These are phyloP conservation scores for Lepetodrilus schrolli DNA, from an alignment of 2,888 invertebrate genomes.

Conservation along the genomic window DNA sequence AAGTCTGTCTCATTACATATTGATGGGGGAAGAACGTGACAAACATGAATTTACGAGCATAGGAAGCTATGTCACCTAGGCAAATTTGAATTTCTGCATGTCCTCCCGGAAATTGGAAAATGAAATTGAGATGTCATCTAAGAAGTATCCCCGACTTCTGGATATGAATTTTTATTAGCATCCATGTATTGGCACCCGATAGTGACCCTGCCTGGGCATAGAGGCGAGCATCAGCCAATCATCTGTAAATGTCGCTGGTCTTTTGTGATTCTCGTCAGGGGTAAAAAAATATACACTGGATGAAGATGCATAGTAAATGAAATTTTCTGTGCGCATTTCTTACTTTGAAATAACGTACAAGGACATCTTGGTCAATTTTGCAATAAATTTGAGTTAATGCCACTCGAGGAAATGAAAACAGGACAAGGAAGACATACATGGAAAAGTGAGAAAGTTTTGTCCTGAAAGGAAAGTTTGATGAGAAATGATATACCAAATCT, in stretches of 20 bases:
- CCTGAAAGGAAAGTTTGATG: no score
- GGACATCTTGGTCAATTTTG: not conserved
- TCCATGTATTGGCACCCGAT: not conserved
- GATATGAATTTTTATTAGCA: constrained; percentile 25
- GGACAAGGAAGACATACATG: not conserved
- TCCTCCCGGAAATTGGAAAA: constrained; percentile 24
- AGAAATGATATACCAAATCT: no score
- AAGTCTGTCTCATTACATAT: no score
- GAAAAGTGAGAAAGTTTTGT: not conserved
- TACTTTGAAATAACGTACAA: not conserved
- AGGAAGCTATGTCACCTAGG: not conserved
- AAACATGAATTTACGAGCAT: not conserved
- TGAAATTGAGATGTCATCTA: constrained; percentile 25
- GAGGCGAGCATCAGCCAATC: not conserved
- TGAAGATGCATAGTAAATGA: not conserved
- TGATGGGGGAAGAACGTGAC: not conserved
- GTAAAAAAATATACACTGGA: not conserved
- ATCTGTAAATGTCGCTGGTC: constrained; percentile 25
- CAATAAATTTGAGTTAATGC: constrained; percentile 3
- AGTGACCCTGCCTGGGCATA: not conserved
- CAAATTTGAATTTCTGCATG: constrained; percentile 2
- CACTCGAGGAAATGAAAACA: not conserved
- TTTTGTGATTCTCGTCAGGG: constrained; percentile 12
- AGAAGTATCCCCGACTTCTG: not conserved
- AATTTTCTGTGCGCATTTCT: not conserved